phyloP scores from a whole-genome alignment of 1,140 invertebrate species.

The Hylyphantes graminicola region DNA sequence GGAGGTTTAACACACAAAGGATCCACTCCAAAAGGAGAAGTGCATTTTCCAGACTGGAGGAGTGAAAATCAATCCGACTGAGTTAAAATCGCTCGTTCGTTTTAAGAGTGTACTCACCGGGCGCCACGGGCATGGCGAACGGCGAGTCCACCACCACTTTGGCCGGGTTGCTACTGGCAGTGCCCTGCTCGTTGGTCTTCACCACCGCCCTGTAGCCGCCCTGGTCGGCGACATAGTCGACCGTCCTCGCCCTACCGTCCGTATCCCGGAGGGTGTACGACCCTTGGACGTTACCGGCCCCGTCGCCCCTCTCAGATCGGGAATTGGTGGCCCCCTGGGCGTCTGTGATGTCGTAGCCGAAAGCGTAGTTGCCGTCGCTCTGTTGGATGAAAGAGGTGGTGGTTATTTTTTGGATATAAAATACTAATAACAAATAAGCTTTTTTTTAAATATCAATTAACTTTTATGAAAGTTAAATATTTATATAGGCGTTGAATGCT shows the following conservation, averaged over 20 bases:
- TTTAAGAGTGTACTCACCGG: too few species aligned
- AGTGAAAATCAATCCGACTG: too few species aligned
- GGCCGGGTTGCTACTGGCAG: constrained; percentile 60
- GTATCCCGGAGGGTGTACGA: constrained; percentile 41
- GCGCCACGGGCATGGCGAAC: constrained; percentile 11
- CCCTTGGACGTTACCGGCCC: constrained; percentile 59
- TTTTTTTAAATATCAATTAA: not conserved
- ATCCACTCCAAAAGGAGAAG: too few species aligned
- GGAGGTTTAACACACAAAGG: too few species aligned
- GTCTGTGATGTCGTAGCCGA: constrained; percentile 63
- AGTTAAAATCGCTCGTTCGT: too few species aligned
- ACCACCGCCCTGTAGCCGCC: constrained; percentile 62
- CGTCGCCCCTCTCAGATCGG: constrained; percentile 62
- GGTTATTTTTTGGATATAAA: not conserved
- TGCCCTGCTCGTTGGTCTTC: constrained; percentile 64
- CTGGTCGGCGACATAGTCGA: constrained; percentile 62
- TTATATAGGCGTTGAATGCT: not conserved
- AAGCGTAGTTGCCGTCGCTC: constrained; percentile 62
- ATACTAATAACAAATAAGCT: not conserved
- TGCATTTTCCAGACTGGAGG: too few species aligned
- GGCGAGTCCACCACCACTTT: constrained; percentile 43
- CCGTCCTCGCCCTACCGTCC: constrained; percentile 58
- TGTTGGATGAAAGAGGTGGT: constrained; percentile 2
- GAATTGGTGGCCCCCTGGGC: constrained; percentile 60
- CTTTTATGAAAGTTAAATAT: not conserved